Conservation (phyloP, 2,888 invertebrate species). For the Augochlorella aurata region DNA sequence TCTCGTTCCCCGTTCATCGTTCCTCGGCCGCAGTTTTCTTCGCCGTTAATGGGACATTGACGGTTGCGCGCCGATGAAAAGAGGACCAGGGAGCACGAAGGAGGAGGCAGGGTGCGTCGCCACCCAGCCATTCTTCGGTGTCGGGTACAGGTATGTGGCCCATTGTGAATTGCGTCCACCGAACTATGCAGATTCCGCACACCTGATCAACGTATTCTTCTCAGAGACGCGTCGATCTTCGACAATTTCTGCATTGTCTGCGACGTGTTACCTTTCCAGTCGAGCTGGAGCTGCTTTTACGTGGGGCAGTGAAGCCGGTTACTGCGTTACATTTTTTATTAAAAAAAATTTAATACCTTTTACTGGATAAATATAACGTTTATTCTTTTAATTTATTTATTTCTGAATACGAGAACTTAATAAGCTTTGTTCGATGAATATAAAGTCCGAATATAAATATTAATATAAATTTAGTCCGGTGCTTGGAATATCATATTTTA, state of each 20-base stretch:
- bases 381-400: too few relatives aligned
- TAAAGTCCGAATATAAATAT: too few relatives aligned
- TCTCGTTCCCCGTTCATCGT: background rate
- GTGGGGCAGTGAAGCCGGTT: too few relatives aligned
- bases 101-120: slow-evolving; percentile 33
- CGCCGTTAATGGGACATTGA: slow-evolving; percentile 49
- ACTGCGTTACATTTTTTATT: too few relatives aligned
- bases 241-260: background rate
- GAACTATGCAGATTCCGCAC: slow-evolving; percentile 69
- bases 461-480: too few relatives aligned
- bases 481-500: too few relatives aligned
- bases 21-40: slow-evolving; percentile 26
- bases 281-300: too few relatives aligned
- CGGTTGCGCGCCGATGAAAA: slow-evolving; percentile 44
- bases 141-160: slow-evolving; percentile 63
- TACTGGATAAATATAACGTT: too few relatives aligned
- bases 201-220: slow-evolving; percentile 62
- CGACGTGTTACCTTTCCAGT: background rate
- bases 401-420: too few relatives aligned
- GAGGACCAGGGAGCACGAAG: slow-evolving; percentile 2
- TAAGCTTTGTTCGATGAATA: too few relatives aligned
- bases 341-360: too few relatives aligned
- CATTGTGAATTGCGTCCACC: slow-evolving; percentile 63
- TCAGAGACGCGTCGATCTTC: slow-evolving; percentile 18
- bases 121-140: slow-evolving; percentile 53